Evolutionary conservation across 2,888 invertebrate genomes (phyloP).

Genomic region (Callimorpha dominula): DNA sequence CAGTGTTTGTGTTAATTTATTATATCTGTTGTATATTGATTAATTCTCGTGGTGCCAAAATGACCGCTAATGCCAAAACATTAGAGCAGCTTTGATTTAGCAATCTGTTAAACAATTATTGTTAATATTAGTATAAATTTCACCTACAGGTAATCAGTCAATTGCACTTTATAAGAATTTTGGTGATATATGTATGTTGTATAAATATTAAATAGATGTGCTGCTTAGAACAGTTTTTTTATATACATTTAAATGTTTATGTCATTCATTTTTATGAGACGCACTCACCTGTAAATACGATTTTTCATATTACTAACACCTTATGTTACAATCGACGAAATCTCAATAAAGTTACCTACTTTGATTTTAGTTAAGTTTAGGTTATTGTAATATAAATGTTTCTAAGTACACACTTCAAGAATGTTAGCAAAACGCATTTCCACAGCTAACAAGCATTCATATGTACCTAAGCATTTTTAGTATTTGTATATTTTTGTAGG

Average conservation of each 20-base stretch:
- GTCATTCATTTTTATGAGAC: neutral
- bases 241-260: slow-evolving; percentile 4
- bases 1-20: slow-evolving; percentile 31
- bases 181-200: slow-evolving; percentile 26
- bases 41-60: slow-evolving; percentile 58
- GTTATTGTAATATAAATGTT: slow-evolving; percentile 47
- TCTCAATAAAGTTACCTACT: slow-evolving; percentile 59
- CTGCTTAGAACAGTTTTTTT: slow-evolving; percentile 27
- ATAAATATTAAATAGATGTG: slow-evolving; percentile 8
- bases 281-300: slow-evolving; percentile 18
- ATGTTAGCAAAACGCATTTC: slow-evolving; percentile 41
- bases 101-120: slow-evolving; percentile 23
- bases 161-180: slow-evolving; percentile 46
- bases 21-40: slow-evolving; percentile 30
- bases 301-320: slow-evolving; percentile 24
- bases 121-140: slow-evolving; percentile 34
- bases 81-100: slow-evolving; percentile 23
- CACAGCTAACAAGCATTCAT: slow-evolving; percentile 32
- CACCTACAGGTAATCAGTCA: slow-evolving; percentile 54
- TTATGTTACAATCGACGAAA: slow-evolving; percentile 44
- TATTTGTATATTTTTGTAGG: slow-evolving; percentile 28
- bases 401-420: slow-evolving; percentile 43
- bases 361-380: slow-evolving; percentile 53
- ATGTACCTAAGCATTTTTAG: slow-evolving; percentile 46
- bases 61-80: slow-evolving; percentile 35